Base-by-base conservation (phyloP, 2,113 vertebrate genomes). In the Triplophysa dalaica region DNA sequence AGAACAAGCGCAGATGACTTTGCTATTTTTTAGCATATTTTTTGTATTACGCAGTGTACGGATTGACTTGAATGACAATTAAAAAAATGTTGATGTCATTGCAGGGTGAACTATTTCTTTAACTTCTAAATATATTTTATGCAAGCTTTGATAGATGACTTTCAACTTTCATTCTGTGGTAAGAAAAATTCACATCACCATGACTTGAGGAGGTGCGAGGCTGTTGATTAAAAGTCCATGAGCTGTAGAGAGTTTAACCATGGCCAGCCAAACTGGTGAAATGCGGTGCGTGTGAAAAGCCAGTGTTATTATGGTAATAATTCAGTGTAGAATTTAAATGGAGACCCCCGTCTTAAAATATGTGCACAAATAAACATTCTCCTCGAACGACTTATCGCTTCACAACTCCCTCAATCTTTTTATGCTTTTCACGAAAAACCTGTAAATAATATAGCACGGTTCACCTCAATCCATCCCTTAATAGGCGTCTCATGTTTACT, bases 241-340 rank as follows among this genome's bases (percentile, higher is more conserved):
- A 70, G 69, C 76, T 81, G 82, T 70, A 29, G 70, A 84, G 73
- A 33, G 78, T 82, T 88, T 90, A 70, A 81, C 72, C 64, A 78
- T 43, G 10, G 50, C 50, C 83, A 85, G 87, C 81, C 88, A 84
- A 89, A 87, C 89, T 70, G 50, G 62, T 66, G 86, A 74, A 83
- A 84, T 81, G 77, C 29, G 63, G 80, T 85, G 86, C 69, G 85
- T 70, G 83, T 85, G 38, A 81, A 87, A 78, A 78, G 38, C 45
- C 67, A 54, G 56, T 68, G 65, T 88, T 87, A 87, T 88, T 74
- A 82, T 61, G 7, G 19, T 77, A 75, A 62, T 89, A 86, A 90
- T 87, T 90, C 81, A 88, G 70, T 75, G 75, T 75, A 80, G 58
- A 41, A 60, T 45, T 50, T 56, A 67, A 78, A 83, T 73, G 85